Conservation (phyloP, 1,140 invertebrate genomes). For the Drosophila persimilis region DNA sequence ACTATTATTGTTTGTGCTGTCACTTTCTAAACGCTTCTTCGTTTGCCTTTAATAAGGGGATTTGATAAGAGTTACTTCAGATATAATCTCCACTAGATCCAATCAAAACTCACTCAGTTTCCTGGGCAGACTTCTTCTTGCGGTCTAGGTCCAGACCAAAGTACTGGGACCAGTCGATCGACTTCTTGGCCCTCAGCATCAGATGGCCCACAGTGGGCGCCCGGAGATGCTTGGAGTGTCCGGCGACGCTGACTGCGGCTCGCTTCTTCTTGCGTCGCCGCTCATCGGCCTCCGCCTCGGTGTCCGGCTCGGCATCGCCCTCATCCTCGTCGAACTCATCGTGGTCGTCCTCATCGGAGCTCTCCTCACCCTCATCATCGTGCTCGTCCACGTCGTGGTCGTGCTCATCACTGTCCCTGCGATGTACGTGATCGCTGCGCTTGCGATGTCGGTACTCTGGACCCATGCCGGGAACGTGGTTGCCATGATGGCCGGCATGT, state of each 20-base stretch:
- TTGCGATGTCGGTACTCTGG: conserved; percentile 66
- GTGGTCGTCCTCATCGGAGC: conserved; percentile 83
- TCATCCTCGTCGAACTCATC: conserved; percentile 83
- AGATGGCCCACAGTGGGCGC: conserved; percentile 57
- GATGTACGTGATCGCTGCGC: conserved; percentile 75
- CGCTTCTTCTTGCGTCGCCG: conserved; percentile 77
- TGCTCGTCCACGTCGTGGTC: conserved; percentile 84
- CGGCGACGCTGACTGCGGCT: conserved; percentile 29
- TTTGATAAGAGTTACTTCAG: neutral
- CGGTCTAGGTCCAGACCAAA: conserved; percentile 93
- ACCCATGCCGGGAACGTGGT: conserved; percentile 35
- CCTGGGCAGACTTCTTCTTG: conserved; percentile 85
- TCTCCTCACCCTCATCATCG: conserved; percentile 77
- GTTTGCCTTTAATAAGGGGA: conserved; percentile 3
- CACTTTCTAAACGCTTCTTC: conserved; percentile 50
- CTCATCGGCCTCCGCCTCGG: conserved; percentile 75
- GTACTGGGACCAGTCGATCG: conserved; percentile 92
- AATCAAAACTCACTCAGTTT: conserved; percentile 44
- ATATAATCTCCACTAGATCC: no score
- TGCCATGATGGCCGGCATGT: conserved; percentile 50
- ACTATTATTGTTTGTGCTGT: conserved; percentile 33
- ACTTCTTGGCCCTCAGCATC: conserved; percentile 86
- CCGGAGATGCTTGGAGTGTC: conserved; percentile 43
- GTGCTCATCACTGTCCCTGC: conserved; percentile 69
- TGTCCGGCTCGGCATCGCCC: conserved; percentile 66